Conservation (phyloP, 2,888 invertebrate genomes). For the Acrobasis consociella region DNA sequence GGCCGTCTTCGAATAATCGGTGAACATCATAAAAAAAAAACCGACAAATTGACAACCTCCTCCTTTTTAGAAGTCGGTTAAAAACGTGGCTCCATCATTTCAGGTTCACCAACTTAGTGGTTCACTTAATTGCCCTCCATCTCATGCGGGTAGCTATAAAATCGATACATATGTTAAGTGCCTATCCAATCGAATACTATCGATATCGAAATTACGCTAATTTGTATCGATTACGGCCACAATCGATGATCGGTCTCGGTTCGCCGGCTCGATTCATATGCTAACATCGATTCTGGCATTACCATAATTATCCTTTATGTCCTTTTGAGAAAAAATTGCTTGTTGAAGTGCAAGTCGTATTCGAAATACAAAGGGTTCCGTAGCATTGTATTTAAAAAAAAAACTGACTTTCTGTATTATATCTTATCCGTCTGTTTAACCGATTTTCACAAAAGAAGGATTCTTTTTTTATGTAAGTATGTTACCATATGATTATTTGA, state of each 20-base stretch:
- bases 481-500: too few relatives aligned
- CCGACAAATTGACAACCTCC: too few relatives aligned
- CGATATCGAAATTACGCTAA: slow-evolving; percentile 35
- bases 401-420: too few relatives aligned
- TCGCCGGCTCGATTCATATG: slow-evolving; percentile 54
- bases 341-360: neutral
- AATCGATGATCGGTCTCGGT: slow-evolving; percentile 47
- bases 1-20: too few relatives aligned
- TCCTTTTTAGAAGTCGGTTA: too few relatives aligned
- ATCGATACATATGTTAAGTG: slow-evolving; percentile 31
- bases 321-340: neutral
- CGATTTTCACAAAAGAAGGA: too few relatives aligned
- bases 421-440: too few relatives aligned
- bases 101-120: too few relatives aligned
- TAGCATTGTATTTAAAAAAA: neutral
- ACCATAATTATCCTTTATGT: slow-evolving; percentile 23
- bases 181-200: slow-evolving; percentile 22
- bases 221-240: slow-evolving; percentile 40
- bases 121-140: slow-evolving; percentile 9
- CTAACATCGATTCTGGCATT: slow-evolving; percentile 33
- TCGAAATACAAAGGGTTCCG: neutral
- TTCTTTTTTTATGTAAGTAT: too few relatives aligned
- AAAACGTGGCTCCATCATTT: too few relatives aligned
- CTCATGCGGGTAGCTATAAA: slow-evolving; percentile 12
- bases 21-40: too few relatives aligned